Evolutionary conservation across 2,888 invertebrate genomes (phyloP).

Genomic region (Schizaphis graminum): DNA sequence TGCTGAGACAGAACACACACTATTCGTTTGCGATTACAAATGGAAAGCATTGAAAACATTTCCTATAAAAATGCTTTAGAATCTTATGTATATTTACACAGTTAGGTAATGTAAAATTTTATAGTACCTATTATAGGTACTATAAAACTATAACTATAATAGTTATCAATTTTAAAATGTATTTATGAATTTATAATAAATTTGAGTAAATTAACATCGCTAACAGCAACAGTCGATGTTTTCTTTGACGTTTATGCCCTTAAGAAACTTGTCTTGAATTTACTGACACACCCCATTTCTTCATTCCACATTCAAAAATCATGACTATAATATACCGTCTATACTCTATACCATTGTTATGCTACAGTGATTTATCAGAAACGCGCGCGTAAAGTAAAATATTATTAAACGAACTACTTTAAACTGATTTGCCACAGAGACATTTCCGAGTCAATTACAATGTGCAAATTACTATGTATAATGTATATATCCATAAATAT

Average conservation of each 20-base stretch:
- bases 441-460: slow-evolving; percentile 13
- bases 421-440: not conserved
- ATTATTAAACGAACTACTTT: not conserved
- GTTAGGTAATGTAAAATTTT: not conserved
- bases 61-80: not conserved
- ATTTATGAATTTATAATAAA: not conserved
- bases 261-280: not conserved
- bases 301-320: not conserved
- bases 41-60: not conserved
- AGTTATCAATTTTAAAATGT: not conserved
- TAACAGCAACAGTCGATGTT: not conserved
- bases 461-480: not conserved
- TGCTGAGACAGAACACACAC: not conserved
- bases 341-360: no score
- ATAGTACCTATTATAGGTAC: no score
- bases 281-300: not conserved
- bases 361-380: not conserved
- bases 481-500: not conserved
- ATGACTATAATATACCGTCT: no score
- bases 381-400: not conserved
- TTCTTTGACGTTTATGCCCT: not conserved
- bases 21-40: no score
- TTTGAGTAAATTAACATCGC: not conserved
- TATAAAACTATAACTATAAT: no score
- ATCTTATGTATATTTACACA: not conserved